phyloP scores from a whole-genome alignment of 64 coral and sea anemone genomes.

The Acropora tenuis region DNA sequence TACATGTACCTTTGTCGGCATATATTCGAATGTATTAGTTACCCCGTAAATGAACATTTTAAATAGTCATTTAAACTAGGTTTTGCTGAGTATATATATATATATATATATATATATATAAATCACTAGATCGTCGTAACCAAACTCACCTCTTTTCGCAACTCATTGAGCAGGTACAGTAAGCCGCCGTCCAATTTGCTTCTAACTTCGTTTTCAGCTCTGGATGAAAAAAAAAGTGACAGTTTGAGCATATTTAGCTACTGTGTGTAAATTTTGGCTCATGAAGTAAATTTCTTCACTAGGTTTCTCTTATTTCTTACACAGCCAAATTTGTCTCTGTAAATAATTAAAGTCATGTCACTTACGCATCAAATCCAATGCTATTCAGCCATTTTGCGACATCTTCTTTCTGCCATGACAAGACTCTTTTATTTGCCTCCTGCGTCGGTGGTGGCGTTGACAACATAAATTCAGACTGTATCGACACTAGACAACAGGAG shows the following conservation, averaged over 20 bases:
- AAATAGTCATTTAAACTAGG: no score
- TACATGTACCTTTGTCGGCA: no score
- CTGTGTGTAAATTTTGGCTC: neutral
- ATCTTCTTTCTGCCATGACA: constrained; percentile 36
- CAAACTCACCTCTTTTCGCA: constrained; percentile 49
- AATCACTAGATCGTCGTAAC: no score
- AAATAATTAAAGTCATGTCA: neutral
- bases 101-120: no score
- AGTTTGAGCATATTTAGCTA: neutral
- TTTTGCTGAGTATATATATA: no score
- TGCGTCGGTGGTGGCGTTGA: neutral
- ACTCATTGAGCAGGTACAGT: constrained; percentile 42
- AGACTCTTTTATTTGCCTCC: neutral
- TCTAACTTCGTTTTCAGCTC: constrained; percentile 20
- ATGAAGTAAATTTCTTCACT: neutral
- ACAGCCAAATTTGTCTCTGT: no score
- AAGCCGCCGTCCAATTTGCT: constrained; percentile 34
- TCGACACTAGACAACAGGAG: neutral
- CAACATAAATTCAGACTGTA: neutral
- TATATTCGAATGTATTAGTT: no score
- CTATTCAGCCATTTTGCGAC: constrained; percentile 44
- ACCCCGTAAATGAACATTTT: no score
- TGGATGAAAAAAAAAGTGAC: neutral
- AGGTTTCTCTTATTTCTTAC: no score
- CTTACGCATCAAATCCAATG: constrained; percentile 38